phyloP scores from a whole-genome alignment of 2,888 invertebrate species.

The Anthoptus insignis region DNA sequence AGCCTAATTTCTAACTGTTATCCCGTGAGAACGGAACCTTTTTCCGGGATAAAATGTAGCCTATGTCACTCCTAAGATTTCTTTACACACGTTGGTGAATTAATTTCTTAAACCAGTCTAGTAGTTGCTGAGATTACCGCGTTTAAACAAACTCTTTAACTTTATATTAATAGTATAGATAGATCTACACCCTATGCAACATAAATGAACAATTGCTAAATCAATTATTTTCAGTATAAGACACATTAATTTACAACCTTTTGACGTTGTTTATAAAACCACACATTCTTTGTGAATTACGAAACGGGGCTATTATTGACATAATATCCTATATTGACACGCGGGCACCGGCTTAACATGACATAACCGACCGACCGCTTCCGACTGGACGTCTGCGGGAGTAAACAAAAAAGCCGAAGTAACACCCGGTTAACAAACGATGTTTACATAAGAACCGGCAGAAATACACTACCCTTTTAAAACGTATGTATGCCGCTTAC shows the following conservation, averaged over 20 bases:
- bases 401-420: slow-evolving; percentile 69
- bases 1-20: too few relatives aligned
- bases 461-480: slow-evolving; percentile 73
- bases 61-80: too few relatives aligned
- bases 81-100: too few relatives aligned
- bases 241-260: background rate
- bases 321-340: background rate
- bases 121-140: too few relatives aligned
- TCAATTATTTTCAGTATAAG: too few relatives aligned
- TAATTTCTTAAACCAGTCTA: too few relatives aligned
- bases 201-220: too few relatives aligned
- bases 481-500: slow-evolving; percentile 65
- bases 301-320: slow-evolving; percentile 1
- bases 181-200: too few relatives aligned
- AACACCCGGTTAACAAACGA: slow-evolving; percentile 68
- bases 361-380: slow-evolving; percentile 40
- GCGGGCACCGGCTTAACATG: background rate
- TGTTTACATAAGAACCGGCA: slow-evolving; percentile 72
- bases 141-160: too few relatives aligned
- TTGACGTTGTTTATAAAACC: background rate
- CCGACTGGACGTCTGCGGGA: slow-evolving; percentile 52
- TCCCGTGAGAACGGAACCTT: too few relatives aligned
- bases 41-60: too few relatives aligned
- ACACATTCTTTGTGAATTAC: background rate
- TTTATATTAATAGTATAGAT: too few relatives aligned